phyloP scores from a whole-genome alignment of 2,888 invertebrate genomes.

The Ditula angustiorana region DNA sequence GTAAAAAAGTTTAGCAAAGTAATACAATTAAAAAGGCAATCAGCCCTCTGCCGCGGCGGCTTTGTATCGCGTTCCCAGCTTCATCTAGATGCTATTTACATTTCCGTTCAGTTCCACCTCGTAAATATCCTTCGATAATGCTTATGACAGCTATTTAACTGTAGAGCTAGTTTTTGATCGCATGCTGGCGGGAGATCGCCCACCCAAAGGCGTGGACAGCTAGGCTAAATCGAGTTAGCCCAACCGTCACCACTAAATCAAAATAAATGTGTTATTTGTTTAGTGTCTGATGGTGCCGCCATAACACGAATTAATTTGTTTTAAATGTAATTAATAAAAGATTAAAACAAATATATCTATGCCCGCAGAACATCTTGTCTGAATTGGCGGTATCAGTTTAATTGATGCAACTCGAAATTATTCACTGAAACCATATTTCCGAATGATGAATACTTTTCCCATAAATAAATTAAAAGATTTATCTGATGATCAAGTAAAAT shows the following conservation, averaged over 20 bases:
- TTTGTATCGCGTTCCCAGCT: constrained; percentile 22
- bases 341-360: constrained; percentile 1
- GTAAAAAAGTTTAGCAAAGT: constrained; percentile 18
- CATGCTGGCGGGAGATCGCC: constrained; percentile 62
- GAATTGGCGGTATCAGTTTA: not conserved
- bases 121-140: constrained; percentile 49
- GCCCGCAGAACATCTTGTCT: not conserved
- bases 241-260: constrained; percentile 61
- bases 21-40: constrained; percentile 27
- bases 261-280: constrained; percentile 70
- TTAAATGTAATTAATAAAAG: constrained; percentile 19
- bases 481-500: constrained; percentile 8
- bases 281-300: constrained; percentile 59
- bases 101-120: constrained; percentile 39
- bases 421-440: not conserved
- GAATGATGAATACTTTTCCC: not conserved
- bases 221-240: constrained; percentile 50
- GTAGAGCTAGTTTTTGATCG: constrained; percentile 59
- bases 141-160: constrained; percentile 58
- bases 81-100: constrained; percentile 38
- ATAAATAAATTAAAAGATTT: constrained; percentile 11
- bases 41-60: constrained; percentile 25
- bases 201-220: constrained; percentile 77
- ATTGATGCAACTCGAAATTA: not conserved
- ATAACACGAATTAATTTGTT: constrained; percentile 46